Evolutionary conservation across 2,113 vertebrate species (phyloP).

Genomic region (Petaurus breviceps): DNA sequence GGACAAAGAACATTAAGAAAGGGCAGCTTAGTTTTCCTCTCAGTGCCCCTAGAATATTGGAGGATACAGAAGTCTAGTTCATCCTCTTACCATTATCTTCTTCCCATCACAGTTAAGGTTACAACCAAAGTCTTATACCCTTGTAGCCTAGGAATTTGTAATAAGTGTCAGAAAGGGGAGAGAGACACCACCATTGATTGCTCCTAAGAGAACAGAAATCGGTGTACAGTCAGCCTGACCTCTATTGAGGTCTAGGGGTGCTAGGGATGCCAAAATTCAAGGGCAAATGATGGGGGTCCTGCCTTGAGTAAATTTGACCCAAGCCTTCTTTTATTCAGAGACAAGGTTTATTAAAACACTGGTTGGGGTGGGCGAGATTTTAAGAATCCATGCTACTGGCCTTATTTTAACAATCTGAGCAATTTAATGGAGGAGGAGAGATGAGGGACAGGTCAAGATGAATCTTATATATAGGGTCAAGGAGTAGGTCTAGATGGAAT

Average conservation of each 20-base stretch:
- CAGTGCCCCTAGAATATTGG: neutral
- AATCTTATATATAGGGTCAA: too few species aligned
- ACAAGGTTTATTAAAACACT: too few species aligned
- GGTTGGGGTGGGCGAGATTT: too few species aligned
- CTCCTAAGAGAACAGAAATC: neutral
- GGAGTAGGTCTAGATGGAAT: too few species aligned
- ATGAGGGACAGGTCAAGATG: too few species aligned
- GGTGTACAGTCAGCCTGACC: neutral
- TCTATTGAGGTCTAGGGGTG: neutral
- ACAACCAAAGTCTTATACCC: neutral
- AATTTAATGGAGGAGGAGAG: too few species aligned
- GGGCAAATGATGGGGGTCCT: too few species aligned
- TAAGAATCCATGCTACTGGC: too few species aligned
- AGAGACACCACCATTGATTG: neutral
- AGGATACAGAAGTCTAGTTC: neutral
- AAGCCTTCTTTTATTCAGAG: too few species aligned
- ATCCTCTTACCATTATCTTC: neutral
- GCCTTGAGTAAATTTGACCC: too few species aligned
- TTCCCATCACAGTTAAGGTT: neutral
- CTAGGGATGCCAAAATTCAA: too few species aligned
- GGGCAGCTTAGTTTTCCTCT: neutral
- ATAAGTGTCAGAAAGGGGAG: neutral
- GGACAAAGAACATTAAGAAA: neutral
- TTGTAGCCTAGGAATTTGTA: neutral
- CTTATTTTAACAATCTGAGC: too few species aligned